Evolutionary conservation across 2,888 invertebrate genomes (phyloP), one percentile per base, ranked within the genome.

Genomic region (Subacronicta megacephala): DNA sequence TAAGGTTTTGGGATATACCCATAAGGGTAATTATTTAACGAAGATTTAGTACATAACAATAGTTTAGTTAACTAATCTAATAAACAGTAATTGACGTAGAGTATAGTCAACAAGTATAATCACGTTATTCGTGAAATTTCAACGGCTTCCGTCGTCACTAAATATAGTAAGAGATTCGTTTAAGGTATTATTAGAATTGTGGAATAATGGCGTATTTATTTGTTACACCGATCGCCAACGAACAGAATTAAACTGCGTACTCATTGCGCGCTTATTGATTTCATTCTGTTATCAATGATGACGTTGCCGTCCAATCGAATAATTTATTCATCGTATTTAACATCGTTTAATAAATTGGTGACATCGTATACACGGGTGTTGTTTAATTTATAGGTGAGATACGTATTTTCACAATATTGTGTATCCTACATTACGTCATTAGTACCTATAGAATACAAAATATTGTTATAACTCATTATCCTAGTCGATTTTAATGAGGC

Each of bases 101-200:
- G 62, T 62, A 58, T 59, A 54, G 62, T 79, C 75, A 72, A 62
- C 65, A 70, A 55, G 58, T 63, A 57, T 89, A 82, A 87, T 87
- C 82, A 84, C 77, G 78, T 87, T 86, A 85, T 86, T 83, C 72
- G 81, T 33, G 56, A 83, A 85, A 80, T 80, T 83, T 80, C 75
- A 83, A 84, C 71, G 89, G 88, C 84, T 89, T 89, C 87, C 54
- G 65, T 65, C 72, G 72, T 74, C 68, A 53, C 69, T 62, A 66
- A 74, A 77, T 72, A 72, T 68, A 71, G 75, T 73, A 70, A 73
- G 68, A 72, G 72, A 63, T 79, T 78, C 75, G 68, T 70, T 56
- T 43, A 49, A 51, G 41, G 59, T 81, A 73, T 77, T 74, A 71
- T 64, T 79, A 75, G 70, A 72, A 64, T 58, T 49, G 41, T 40